Conservation (phyloP, 2,888 invertebrate species). For the Ypsolopha scabrella region DNA sequence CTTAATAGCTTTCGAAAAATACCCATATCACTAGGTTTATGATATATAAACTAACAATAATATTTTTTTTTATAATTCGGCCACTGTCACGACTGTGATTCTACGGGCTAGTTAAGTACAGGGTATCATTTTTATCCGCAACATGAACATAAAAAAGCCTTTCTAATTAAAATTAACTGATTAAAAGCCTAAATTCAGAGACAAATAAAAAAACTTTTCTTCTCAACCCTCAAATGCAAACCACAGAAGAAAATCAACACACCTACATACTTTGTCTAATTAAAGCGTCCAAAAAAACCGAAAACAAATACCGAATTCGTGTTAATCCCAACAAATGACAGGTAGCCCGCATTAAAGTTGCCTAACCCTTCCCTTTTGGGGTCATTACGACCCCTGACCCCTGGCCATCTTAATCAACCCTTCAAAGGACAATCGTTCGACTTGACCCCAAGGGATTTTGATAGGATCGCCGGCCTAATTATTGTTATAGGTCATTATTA, state of each 20-base stretch:
- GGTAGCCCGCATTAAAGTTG: conserved; percentile 9
- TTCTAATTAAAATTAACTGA: no score
- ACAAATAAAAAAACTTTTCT: no score
- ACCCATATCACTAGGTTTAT: no score
- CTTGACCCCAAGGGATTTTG: conserved; percentile 43
- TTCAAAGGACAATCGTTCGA: conserved; percentile 58
- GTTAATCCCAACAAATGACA: conserved; percentile 9
- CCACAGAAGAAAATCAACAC: not conserved
- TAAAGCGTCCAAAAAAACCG: not conserved
- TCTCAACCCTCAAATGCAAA: no score
- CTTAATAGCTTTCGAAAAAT: no score
- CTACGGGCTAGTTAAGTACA: no score
- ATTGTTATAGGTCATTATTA: conserved; percentile 61
- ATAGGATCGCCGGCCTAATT: conserved; percentile 49
- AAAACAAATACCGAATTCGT: conserved; percentile 6
- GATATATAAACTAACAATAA: no score
- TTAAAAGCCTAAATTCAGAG: no score
- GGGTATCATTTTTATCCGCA: no score
- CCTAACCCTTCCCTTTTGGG: conserved; percentile 16
- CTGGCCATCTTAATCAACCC: conserved; percentile 65
- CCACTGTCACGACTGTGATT: no score
- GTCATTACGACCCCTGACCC: conserved; percentile 35
- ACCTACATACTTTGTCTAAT: not conserved
- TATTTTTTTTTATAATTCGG: no score
- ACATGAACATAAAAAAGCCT: no score